Evolutionary conservation across 2,888 invertebrate genomes (phyloP), one percentile per base, ranked within the genome.

Genomic region (Tupiocoris notatus): DNA sequence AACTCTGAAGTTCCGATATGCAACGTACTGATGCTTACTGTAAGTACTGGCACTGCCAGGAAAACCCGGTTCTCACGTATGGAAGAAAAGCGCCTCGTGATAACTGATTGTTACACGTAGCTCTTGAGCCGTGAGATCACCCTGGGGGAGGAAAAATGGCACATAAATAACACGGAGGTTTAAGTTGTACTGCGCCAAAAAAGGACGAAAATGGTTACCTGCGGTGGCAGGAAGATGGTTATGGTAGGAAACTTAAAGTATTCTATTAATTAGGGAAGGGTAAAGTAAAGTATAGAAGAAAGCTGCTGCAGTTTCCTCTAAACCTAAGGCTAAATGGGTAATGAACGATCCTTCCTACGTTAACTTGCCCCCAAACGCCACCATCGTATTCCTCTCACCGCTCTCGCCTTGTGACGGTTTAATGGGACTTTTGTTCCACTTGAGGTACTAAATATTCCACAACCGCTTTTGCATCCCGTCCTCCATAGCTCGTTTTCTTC

Each of bases 391-490:
- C 39, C 39, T 39, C 39, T 39, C 39, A 12, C 39, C 39, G 39
- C 39, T n/a, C 39, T 58, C 66, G 39, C 66, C 66, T 75, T 59
- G 66, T 75, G 75, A 75, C 75, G 75, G 75, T 75, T 75, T 75
- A 75, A 75, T 75, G 75, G 75, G 75, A 75, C 75, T 75, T 75
- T 75, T 59, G 66, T 75, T 73, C 65, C 61, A 75, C 75, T 75
- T 75, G 58, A 75, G 66, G 65, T 65, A 58, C 75, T 75, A 75
- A 75, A 75, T 75, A 75, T 75, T 75, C 66, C 75, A 66, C 57
- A 75, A 75, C 66, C 59, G 66, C 75, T 66, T 75, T 66, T 73
- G 73, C 73, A 73, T 73, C 66, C 65, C 65, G 3, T 20, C 59
- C 58, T 9, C 65, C 39, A 39, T 12, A 12, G 3, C 39, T 39